Base-by-base conservation (phyloP, 2,113 vertebrate species). In the Andinoacara biseriatus region DNA sequence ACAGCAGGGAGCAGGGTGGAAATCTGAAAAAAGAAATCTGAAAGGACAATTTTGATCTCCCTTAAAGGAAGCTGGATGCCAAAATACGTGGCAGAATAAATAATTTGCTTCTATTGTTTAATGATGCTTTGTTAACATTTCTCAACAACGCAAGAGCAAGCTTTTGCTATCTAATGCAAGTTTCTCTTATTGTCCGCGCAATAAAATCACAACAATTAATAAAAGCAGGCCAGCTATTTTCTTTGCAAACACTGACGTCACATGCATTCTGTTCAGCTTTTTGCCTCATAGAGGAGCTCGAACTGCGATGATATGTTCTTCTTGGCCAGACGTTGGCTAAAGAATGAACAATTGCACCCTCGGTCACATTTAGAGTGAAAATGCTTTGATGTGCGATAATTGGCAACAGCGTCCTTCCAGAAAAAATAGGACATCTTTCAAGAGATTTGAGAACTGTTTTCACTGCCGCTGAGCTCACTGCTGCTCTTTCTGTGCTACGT, bases 381-480 rank as follows among this genome's bases (percentile, higher is more conserved):
- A 59, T 8, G 13, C 84, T 59, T 87, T 88, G 87, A 90, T 83
- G 63, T 76, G 69, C 58, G 2, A 54, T 84, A 86, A 88, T 63
- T 74, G 81, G 86, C 82, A 31, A 79, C 63, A 35, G 80, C 69
- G 86, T 91, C 76, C 56, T 22, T 80, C 81, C 88, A 86, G 85
- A 91, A 90, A 90, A 33, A 46, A 86, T 2, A 46, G 80, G 72
- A 85, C 81, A 89, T 90, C 84, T 90, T 91, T 87, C 83, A 87
- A 81, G 81, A 86, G 82, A 82, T 43, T 76, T 58, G 46, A 90
- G 87, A 90, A 89, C 84, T 90, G 88, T 94, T 94, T 93, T 93
- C 79, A 80, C 89, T 92, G 80, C 92, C 67, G 87, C 85, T 90
- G 88, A 93, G 90, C 90, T 92, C 84, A 82, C 92, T 82, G 81